Evolutionary conservation across 2,797 vertebrate species (phyloP).

Genomic region (Dallia pectoralis): DNA sequence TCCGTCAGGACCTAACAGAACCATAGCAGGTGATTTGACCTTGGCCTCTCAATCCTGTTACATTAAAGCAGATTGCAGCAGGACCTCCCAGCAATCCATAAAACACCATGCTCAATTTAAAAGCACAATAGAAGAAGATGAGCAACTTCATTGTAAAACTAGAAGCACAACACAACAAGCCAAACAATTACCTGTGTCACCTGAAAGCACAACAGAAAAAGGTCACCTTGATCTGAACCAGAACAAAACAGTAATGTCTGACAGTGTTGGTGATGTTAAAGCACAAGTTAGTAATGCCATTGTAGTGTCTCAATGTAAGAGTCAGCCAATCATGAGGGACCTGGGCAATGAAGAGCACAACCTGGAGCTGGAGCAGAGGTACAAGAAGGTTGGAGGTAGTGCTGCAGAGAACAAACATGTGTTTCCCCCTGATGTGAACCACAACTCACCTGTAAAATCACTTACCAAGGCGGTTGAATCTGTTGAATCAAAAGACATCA

Average conservation of each 20-base stretch:
- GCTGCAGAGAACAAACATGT: constrained; percentile 67
- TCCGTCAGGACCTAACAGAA: constrained; percentile 66
- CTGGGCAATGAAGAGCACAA: constrained; percentile 35
- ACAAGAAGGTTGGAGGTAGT: constrained; percentile 37
- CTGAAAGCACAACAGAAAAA: constrained; percentile 62
- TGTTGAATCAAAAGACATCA: constrained; percentile 55
- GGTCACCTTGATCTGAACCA: constrained; percentile 63
- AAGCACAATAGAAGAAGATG: constrained; percentile 55
- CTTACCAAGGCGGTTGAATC: constrained; percentile 47
- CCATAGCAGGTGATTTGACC: constrained; percentile 79
- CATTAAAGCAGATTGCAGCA: constrained; percentile 74
- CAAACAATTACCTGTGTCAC: constrained; percentile 31
- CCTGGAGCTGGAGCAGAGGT: constrained; percentile 48
- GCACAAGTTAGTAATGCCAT: constrained; percentile 63
- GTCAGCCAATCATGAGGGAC: constrained; percentile 26
- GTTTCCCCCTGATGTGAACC: constrained; percentile 44
- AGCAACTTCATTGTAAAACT: neutral
- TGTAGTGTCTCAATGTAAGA: constrained; percentile 29
- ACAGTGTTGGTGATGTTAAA: constrained; percentile 64
- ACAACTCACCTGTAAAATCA: constrained; percentile 39
- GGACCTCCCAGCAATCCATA: constrained; percentile 35
- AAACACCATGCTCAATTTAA: constrained; percentile 44
- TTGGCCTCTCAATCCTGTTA: constrained; percentile 73
- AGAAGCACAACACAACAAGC: constrained; percentile 63
- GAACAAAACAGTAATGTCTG: constrained; percentile 59